Conservation (phyloP, 2,797 vertebrate species). For the Lithobates sylvaticus region DNA sequence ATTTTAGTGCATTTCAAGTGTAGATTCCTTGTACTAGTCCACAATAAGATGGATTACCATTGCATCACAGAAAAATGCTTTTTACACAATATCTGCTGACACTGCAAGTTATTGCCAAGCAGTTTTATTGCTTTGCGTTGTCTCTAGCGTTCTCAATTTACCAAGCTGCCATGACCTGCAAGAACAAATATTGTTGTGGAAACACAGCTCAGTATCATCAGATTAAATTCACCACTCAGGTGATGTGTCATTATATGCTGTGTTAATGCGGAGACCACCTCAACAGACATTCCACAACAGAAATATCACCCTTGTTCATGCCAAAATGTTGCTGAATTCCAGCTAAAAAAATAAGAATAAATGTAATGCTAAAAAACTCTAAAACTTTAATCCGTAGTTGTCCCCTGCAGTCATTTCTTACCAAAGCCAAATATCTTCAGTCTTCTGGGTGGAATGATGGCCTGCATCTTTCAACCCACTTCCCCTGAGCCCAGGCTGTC, state of each 20-base stretch:
- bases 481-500: too few species aligned
- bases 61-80: background rate
- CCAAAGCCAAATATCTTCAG: too few species aligned
- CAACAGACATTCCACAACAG: background rate
- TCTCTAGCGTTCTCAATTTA: background rate
- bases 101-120: background rate
- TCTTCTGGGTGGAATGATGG: too few species aligned
- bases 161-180: background rate
- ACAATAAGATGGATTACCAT: background rate
- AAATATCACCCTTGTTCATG: background rate
- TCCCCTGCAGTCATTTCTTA: too few species aligned
- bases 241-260: too few species aligned
- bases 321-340: too few species aligned
- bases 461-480: too few species aligned
- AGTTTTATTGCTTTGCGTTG: background rate
- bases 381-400: too few species aligned
- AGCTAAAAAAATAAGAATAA: too few species aligned
- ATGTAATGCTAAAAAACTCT: too few species aligned
- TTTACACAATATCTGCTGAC: background rate
- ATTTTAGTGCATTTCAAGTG: background rate
- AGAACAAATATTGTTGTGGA: background rate
- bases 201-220: background rate
- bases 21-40: too few species aligned
- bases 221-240: too few species aligned
- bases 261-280: background rate